Evolutionary conservation across 2,888 invertebrate species (phyloP), one percentile per base, ranked within the genome.

Genomic region (Frankliniella fusca): DNA sequence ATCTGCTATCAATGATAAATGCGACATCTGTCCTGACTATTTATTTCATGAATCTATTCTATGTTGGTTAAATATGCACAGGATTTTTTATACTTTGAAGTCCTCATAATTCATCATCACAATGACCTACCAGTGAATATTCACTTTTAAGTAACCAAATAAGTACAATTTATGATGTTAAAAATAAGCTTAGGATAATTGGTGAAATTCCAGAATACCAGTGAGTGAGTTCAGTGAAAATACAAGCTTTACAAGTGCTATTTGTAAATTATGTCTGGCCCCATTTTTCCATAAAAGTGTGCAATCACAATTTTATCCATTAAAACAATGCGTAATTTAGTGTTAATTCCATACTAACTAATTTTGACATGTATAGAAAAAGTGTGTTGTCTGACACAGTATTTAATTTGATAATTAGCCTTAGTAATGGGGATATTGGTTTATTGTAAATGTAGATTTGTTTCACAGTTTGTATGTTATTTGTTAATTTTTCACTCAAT

Each of bases 401-500:
- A 76, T 76, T 76, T 76, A 76, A 76, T 76, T 76, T 76, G 70
- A 76, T 76, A 23, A 27, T 76, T 76, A 76, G 70, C 27, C 70
- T 76, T 76, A 76, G 70, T 76, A 15, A 20, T 76, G 70, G 70
- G 70, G 70, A 76, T 76, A 23, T 76, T 76, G 70, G 70, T 76
- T 76, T 81, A 61, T 81, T 27, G 50, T 81, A 81, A 61, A 50
- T 81, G 50, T 81, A 81, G 23, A 49, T 28, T 80, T 80, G 80
- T 49, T 80, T 81, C 81, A 81, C 81, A 81, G 50, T 50, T 27
- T 27, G 20, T 50, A 28, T 28, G 61, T 61, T 81, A 81, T 61
- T 81, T 50, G 81, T 81, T 81, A 81, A 81, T 54, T 49, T 61
- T 81, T 81, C 70, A 76, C 70, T 27, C 70, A 76, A 81, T 50